Evolutionary conservation across 1,140 invertebrate genomes (phyloP).

Genomic region (Drosophila murphyi): DNA sequence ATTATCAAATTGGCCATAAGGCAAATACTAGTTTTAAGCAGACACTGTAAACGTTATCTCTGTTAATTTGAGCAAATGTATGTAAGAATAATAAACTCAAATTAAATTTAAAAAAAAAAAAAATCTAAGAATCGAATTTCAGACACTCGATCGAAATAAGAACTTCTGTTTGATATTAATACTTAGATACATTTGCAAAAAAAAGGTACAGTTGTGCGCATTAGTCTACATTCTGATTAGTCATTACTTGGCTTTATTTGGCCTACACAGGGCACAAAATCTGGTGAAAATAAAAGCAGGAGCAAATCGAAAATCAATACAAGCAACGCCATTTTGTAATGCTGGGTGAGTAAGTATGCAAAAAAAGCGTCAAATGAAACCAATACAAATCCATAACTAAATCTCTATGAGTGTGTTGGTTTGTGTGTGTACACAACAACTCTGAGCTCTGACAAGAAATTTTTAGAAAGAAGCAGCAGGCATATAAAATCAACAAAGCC

Average conservation of each 20-base stretch:
- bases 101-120: too few species aligned
- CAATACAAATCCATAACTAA: conserved; percentile 80
- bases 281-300: conserved; percentile 27
- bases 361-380: conserved; percentile 68
- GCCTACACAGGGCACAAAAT: conserved; percentile 44
- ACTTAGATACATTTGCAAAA: neutral
- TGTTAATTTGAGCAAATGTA: neutral
- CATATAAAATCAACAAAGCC: conserved; percentile 55
- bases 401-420: conserved; percentile 36
- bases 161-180: too few species aligned
- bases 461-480: conserved; percentile 58
- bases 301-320: conserved; percentile 80
- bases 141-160: too few species aligned
- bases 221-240: conserved; percentile 10
- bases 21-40: neutral
- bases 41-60: too few species aligned
- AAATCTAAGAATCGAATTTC: too few species aligned
- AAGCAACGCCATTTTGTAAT: conserved; percentile 70
- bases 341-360: conserved; percentile 5
- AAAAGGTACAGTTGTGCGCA: conserved; percentile 27
- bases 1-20: conserved; percentile 4
- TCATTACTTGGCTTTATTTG: conserved; percentile 29
- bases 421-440: conserved; percentile 34
- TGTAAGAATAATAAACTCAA: too few species aligned
- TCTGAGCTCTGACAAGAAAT: conserved; percentile 58